Evolutionary conservation across 2,797 vertebrate genomes (phyloP).

Genomic region (Fistularia tabacaria): DNA sequence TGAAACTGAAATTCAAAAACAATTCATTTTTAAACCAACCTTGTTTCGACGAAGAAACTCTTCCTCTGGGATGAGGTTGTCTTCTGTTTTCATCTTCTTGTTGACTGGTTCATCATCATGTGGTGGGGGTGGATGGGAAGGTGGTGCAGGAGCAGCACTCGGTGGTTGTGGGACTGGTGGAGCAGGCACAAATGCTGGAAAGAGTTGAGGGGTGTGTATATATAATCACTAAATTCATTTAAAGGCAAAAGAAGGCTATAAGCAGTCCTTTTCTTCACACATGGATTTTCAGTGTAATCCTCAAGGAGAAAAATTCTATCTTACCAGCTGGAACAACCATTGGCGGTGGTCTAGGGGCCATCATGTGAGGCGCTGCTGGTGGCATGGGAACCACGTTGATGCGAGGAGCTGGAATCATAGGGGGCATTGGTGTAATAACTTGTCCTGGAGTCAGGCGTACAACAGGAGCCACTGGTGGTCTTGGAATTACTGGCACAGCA

Average conservation of each 20-base stretch:
- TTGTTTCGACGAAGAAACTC: conserved; percentile 96
- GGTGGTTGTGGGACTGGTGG: conserved; percentile 88
- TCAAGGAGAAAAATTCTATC: conserved; percentile 20
- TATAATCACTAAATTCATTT: too few relatives aligned
- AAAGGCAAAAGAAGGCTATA: not conserved
- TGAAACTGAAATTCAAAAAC: not conserved
- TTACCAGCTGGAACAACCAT: conserved; percentile 95
- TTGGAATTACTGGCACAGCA: conserved; percentile 88
- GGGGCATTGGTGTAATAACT: conserved; percentile 88
- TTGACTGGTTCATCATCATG: conserved; percentile 91
- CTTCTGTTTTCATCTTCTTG: conserved; percentile 97
- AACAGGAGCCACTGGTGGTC: conserved; percentile 87
- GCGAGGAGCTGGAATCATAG: conserved; percentile 88
- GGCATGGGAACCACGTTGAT: conserved; percentile 97
- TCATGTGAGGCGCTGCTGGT: conserved; percentile 84
- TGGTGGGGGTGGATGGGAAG: conserved; percentile 85
- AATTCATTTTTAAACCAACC: conserved; percentile 62
- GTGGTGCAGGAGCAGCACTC: conserved; percentile 80
- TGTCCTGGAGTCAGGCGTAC: conserved; percentile 89
- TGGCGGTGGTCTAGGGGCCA: conserved; percentile 91
- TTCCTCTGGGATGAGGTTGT: conserved; percentile 94
- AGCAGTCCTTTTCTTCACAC: not conserved
- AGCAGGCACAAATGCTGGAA: conserved; percentile 89
- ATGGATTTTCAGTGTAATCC: not conserved
- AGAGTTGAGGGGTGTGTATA: not conserved